Evolutionary conservation across 1,140 invertebrate genomes (phyloP), one percentile per base, ranked within the genome.

Genomic region (Olivierus martensii): DNA sequence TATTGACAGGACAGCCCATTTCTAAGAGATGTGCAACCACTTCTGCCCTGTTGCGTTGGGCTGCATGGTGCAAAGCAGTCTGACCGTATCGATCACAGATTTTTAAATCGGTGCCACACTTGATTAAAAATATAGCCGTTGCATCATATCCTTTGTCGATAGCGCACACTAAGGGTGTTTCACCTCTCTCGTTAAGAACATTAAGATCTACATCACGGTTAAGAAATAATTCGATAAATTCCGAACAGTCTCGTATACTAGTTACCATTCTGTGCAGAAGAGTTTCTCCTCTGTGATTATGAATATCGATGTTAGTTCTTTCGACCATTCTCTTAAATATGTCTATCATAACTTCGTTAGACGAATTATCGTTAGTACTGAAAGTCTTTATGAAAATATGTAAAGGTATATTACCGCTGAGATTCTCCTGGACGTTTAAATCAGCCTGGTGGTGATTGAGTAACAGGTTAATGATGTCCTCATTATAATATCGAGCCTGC

Each of bases 151-250:
- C 88, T 66, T 94, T 89, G 66, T 95, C 90, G 19, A 87, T 84
- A 12, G 90, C 90, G 68, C 88, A 93, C 90, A 95, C 94, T 37
- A 95, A 70, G 3, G 88, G 86, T 0, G 90, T 92, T 54, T 86
- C 90, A 10, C 91, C 91, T 66, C 94, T 88, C 63, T 90, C 83
- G 65, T 95, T 90, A 68, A 68, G 54, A 12, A 63, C 52, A 65
- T 66, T 60, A 10, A 65, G 52, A 19, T 64, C 57, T 6, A 56
- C 61, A 12, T 59, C 59, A 14, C 19, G 42, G 0, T 52, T 46
- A 7, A 66, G 46, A 9, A 65, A 52, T 3, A 53, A n/a, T 17
- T 59, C 48, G 21, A 65, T 19, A 22, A 46, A 21, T 15, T 51
- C 49, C 2, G 14, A 15, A 12, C 41, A 38, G 11, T 57, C 51